phyloP scores from a whole-genome alignment of 2,113 vertebrate genomes.

The Meleagris gallopavo region DNA sequence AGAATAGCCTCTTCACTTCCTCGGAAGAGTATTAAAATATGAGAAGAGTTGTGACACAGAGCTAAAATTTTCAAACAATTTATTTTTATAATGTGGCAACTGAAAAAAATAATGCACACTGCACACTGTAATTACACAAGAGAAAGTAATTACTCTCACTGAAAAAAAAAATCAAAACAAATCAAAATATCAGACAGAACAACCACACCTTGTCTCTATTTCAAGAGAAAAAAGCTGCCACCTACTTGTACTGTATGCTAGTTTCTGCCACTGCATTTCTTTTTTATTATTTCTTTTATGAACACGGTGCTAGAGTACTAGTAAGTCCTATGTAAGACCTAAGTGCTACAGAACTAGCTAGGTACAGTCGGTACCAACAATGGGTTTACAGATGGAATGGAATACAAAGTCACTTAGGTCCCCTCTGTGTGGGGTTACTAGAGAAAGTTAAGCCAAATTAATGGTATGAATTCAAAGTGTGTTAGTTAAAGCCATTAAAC shows the following conservation, averaged over 20 bases:
- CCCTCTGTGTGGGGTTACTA: neutral
- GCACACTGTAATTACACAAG: neutral
- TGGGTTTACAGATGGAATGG: neutral
- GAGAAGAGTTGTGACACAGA: neutral
- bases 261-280: neutral
- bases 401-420: neutral
- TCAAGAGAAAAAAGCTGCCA: neutral
- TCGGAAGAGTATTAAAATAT: neutral
- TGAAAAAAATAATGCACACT: neutral
- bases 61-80: neutral
- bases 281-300: neutral
- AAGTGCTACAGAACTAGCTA: neutral
- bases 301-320: neutral
- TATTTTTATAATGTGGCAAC: neutral
- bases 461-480: neutral
- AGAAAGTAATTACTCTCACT: neutral
- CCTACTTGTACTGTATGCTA: neutral
- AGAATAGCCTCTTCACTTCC: neutral
- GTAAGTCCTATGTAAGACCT: neutral
- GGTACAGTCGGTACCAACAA: neutral
- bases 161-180: neutral
- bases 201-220: neutral
- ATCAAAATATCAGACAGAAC: neutral
- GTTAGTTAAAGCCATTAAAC: conserved; percentile 43
- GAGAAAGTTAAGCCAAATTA: conserved; percentile 30